Base-by-base conservation (phyloP, 2,888 invertebrate genomes). In the Cerastis rubricosa region DNA sequence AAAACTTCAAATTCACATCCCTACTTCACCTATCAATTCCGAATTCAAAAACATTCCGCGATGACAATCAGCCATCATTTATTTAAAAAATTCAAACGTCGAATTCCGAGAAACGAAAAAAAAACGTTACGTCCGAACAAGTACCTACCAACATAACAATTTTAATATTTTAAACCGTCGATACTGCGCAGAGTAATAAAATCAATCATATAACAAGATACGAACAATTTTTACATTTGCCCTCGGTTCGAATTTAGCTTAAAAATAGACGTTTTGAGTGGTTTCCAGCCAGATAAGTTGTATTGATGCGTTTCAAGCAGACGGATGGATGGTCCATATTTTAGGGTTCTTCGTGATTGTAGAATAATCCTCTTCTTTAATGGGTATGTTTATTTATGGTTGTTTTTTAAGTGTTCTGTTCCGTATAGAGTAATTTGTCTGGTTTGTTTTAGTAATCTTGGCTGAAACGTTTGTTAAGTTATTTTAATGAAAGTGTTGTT, bases 191-290 rank as follows among this genome's bases (percentile, higher is more conserved):
- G 87, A 83, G 94, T 92, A 93, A 95, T 96, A 96, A 96, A 96
- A 96, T 96, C 96, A 96, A 96, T 96, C 96, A 96, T 94, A 93
- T 94, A 92, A 91, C 94, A 94, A 94, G 93, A 94, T 94, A 95
- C 92, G 88, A 89, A 86, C 93, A 93, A 92, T 95, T 95, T 95
- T 96, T 95, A 95, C 93, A 95, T 95, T 94, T 93, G 91, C 92
- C 89, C 84, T 86, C 88, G 90, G 87, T 83, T 88, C 89, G 90
- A 92, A 93, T 95, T 95, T 94, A 89, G 93, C 93, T 94, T 95
- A 95, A 95, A 96, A 96, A 96, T 96, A 96, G 96, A 95, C 89
- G 89, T 95, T 96, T 95, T 95, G 95, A 96, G 96, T 96, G 95
- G 93, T 93, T 88, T 87, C 87, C 84, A 87, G 87, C 78, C 90